Evolutionary conservation across 2,797 vertebrate genomes (phyloP).

Genomic region (Lepilemur ruficaudatus): DNA sequence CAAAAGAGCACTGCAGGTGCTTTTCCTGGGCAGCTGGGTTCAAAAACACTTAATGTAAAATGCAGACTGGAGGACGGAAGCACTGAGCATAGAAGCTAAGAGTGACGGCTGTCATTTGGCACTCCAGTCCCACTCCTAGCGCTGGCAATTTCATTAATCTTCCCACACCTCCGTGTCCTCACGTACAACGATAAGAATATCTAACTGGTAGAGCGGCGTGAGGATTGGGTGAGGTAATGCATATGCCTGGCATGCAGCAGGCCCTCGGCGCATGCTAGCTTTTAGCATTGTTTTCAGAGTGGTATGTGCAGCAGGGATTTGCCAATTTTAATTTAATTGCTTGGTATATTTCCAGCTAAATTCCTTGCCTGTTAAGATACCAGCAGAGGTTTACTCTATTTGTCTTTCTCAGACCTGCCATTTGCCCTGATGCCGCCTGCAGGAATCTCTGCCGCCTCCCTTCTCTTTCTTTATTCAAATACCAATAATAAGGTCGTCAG

Average conservation of each 20-base stretch:
- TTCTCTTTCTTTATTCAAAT: neutral
- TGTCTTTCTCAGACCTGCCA: neutral
- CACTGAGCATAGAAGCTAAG: neutral
- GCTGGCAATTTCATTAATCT: neutral
- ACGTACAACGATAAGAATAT: neutral
- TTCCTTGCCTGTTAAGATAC: neutral
- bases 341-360: neutral
- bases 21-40: neutral
- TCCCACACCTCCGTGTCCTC: rapidly evolving
- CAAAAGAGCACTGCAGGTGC: neutral
- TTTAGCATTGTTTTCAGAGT: neutral
- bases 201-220: neutral
- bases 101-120: neutral
- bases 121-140: neutral
- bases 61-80: neutral
- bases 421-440: neutral
- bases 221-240: neutral
- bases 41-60: neutral
- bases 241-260: neutral
- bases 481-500: neutral
- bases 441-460: neutral
- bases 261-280: neutral
- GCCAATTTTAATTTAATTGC: constrained; percentile 21
- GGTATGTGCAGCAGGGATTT: neutral
- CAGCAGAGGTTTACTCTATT: neutral